Evolutionary conservation across 2,113 vertebrate genomes (phyloP).

Genomic region (Sylvietta virens): DNA sequence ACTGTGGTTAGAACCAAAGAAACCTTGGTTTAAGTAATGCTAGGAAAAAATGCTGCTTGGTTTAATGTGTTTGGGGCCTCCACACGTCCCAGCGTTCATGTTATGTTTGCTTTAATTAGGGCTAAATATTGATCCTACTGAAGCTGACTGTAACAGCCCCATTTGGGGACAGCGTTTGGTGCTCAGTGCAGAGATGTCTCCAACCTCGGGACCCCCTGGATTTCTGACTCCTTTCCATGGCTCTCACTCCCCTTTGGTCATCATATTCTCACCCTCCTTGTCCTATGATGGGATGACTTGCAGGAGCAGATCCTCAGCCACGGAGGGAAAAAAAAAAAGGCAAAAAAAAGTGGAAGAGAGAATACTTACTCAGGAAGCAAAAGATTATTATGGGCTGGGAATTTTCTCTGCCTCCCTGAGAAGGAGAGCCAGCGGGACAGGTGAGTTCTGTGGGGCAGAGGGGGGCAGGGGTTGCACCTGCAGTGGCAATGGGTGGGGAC

Average conservation of each 20-base stretch:
- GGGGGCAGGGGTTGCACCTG: neutral
- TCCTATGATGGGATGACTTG: fast-evolving
- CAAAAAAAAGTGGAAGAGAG: neutral
- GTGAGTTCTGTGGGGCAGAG: neutral
- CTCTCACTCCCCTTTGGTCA: neutral
- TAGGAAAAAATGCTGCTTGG: neutral
- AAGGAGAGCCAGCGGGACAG: neutral
- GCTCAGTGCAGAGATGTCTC: neutral
- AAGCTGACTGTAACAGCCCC: neutral
- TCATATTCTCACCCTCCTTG: neutral
- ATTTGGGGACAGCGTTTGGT: neutral
- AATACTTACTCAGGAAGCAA: neutral
- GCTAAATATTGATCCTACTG: neutral
- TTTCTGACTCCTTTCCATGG: neutral
- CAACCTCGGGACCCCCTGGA: neutral
- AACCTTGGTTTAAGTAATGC: neutral
- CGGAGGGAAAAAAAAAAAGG: fast-evolving
- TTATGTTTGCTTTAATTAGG: slow-evolving; percentile 20
- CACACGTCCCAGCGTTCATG: fast-evolving
- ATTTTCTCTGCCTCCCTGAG: neutral
- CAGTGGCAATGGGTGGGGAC: fast-evolving
- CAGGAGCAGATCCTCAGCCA: neutral
- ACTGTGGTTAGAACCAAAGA: neutral
- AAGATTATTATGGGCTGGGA: neutral
- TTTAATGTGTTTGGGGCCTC: neutral